Evolutionary conservation across 2,888 invertebrate species (phyloP), one percentile per base, ranked within the genome.

Genomic region (Melitaea athalia): DNA sequence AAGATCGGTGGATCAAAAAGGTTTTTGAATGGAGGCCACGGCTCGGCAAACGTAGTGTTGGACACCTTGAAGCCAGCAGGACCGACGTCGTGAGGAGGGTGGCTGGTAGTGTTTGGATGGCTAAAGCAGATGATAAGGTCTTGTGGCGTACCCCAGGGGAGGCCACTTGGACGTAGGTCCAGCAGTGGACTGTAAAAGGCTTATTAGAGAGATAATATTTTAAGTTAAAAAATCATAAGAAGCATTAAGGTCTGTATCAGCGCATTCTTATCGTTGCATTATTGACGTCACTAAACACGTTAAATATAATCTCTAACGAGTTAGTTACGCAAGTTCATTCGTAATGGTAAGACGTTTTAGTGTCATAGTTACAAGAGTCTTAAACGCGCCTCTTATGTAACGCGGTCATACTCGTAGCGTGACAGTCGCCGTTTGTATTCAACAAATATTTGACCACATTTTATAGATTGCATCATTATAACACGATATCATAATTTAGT

Each of bases 401-500:
- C 60, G 63, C 63, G 64, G 63, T 59, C 60, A 63, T 67, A 24
- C 24, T 24, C 24, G 24, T 24, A 63, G 53, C 68, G 66, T 64
- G 69, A 71, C 69, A 63, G 64, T 66, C 62, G 67, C 62, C 60
- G 52, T 68, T 72, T 68, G 61, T 64, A 62, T 71, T 64, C 65
- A 55, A 70, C 66, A 74, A 73, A 76, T 75, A 75, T 73, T 72
- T 75, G 67, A 70, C 63, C 72, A 71, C 63, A 69, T 73, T 70
- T 70, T 59, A 69, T 61, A 67, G 63, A 68, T 76, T 77, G 72
- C 75, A 67, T 75, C 73, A 71, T 60, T 52, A 31, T 62, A 60
- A 74, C 64, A 72, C 65, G 50, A 69, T 70, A 72, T 69, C 59
- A 64, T 69, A 68, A 63, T 63, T 67, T 64, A 63, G 62, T 59